phyloP scores from a whole-genome alignment of 2,113 vertebrate species.

The Cricetomys ansorgei region DNA sequence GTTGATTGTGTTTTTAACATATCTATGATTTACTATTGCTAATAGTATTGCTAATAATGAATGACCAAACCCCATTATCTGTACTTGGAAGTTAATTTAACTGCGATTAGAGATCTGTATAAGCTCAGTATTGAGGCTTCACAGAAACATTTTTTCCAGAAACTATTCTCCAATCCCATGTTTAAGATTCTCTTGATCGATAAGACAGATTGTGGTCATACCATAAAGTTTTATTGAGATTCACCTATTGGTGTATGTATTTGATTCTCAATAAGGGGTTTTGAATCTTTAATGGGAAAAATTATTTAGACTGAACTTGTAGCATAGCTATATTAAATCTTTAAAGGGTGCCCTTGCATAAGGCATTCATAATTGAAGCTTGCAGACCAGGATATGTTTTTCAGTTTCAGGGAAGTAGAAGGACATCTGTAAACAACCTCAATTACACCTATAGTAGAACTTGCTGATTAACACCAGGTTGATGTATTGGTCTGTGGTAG shows the following conservation, averaged over 20 bases:
- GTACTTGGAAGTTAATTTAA: conserved; percentile 27
- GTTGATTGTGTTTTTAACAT: not conserved
- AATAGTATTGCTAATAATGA: not conserved
- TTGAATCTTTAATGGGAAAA: conserved; percentile 19
- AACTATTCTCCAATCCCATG: too few relatives aligned
- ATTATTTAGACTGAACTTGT: not conserved
- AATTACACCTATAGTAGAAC: not conserved
- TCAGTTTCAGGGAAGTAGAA: conserved; percentile 33
- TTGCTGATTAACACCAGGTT: conserved; percentile 19
- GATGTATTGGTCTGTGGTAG: not conserved
- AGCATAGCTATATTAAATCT: not conserved
- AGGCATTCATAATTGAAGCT: not conserved
- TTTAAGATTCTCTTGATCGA: too few relatives aligned
- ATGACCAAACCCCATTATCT: not conserved
- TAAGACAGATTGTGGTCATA: not conserved
- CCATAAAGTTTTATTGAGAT: not conserved
- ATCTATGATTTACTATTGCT: not conserved
- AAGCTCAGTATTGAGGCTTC: not conserved
- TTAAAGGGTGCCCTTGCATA: not conserved
- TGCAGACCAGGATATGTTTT: not conserved
- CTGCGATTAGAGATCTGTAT: not conserved
- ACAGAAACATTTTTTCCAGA: too few relatives aligned
- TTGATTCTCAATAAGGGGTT: not conserved
- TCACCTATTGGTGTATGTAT: conserved; percentile 12
- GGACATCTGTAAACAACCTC: not conserved